Percentiles rank a stretch among this genome's conserved stretches.
These are phyloP conservation scores for Nerophis lumbriciformis DNA, from an alignment of 2,113 vertebrate genomes.

Conservation along the genomic window DNA sequence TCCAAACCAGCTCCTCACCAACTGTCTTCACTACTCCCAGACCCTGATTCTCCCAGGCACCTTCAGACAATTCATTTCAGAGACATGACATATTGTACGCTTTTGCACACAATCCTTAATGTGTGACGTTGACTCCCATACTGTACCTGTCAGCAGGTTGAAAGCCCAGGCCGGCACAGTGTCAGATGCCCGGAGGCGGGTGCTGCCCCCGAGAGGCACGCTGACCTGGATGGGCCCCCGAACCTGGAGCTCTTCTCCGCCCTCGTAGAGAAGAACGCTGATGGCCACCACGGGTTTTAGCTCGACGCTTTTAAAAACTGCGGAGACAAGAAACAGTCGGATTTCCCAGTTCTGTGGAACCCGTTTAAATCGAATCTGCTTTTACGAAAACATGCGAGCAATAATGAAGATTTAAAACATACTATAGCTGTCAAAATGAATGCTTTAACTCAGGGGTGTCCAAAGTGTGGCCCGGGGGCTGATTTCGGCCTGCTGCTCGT, in stretches of 20 bases:
- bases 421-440: too few species aligned
- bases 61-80: conserved; percentile 49
- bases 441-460: too few species aligned
- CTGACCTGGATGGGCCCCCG: conserved; percentile 83
- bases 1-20: conserved; percentile 79
- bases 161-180: conserved; percentile 87
- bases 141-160: conserved; percentile 78
- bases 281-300: conserved; percentile 81
- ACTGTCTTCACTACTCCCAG: conserved; percentile 76
- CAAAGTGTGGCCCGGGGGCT: too few species aligned
- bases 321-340: neutral
- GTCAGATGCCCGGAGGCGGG: conserved; percentile 68
- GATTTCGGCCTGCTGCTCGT: too few species aligned
- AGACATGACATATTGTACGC: neutral
- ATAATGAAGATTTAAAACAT: too few species aligned
- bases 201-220: conserved; percentile 74
- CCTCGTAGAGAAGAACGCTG: conserved; percentile 76
- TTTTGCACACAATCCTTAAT: too few species aligned
- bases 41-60: conserved; percentile 86
- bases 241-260: conserved; percentile 77
- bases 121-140: conserved; percentile 5
- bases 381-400: too few species aligned
- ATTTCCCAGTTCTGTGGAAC: too few species aligned
- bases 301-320: conserved; percentile 80
- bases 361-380: too few species aligned